phyloP scores from a whole-genome alignment of 2,797 vertebrate species.

The Tympanoctomys barrerae region DNA sequence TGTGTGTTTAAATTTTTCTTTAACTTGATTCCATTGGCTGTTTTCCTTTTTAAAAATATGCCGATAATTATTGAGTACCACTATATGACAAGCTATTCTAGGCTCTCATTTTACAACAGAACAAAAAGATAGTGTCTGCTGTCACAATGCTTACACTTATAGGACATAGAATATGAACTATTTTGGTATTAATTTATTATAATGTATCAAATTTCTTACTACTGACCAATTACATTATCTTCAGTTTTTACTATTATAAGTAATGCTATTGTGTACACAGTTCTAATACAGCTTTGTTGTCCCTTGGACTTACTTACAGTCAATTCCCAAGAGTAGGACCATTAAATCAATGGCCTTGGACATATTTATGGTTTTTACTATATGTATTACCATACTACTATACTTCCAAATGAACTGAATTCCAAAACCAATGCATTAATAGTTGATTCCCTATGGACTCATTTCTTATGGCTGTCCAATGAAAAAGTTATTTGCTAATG shows the following conservation, averaged over 20 bases:
- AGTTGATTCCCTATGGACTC: constrained; percentile 17
- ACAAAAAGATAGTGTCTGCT: constrained; percentile 7
- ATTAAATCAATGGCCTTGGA: constrained; percentile 42
- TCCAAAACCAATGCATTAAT: constrained; percentile 47
- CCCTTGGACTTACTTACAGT: constrained; percentile 50
- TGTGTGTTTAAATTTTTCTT: neutral
- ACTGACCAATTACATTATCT: constrained; percentile 13
- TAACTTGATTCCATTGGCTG: constrained; percentile 8
- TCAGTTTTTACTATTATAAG: constrained; percentile 55
- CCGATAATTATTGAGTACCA: constrained; percentile 16
- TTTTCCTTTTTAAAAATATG: constrained; percentile 35
- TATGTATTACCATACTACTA: neutral
- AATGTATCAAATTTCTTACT: constrained; percentile 41
- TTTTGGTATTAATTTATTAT: neutral
- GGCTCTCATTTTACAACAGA: neutral
- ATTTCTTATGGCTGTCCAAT: constrained; percentile 42
- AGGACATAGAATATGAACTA: constrained; percentile 41
- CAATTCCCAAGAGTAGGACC: constrained; percentile 15
- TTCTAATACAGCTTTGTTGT: constrained; percentile 8
- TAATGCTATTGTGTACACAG: constrained; percentile 40
- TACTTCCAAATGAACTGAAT: constrained; percentile 58
- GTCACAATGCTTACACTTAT: neutral
- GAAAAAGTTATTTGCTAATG: constrained; percentile 54
- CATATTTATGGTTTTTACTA: constrained; percentile 35
- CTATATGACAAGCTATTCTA: neutral